Percentiles rank a stretch among this genome's conserved stretches.
phyloP scores from a whole-genome alignment of 2,797 vertebrate species.

The Danio jaintianensis region DNA sequence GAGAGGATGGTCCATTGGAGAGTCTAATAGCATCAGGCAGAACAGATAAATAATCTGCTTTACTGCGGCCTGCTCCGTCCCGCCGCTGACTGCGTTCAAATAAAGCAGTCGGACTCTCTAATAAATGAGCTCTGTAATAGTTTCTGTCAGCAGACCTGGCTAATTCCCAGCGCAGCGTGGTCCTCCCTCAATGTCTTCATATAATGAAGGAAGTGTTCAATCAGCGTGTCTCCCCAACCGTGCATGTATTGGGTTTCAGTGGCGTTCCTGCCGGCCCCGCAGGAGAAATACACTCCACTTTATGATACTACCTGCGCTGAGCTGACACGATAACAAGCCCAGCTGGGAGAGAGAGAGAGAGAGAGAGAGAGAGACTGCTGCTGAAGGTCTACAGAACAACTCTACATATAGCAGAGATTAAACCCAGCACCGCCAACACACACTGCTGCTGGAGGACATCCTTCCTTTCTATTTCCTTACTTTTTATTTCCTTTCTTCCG shows the following conservation, averaged over 20 bases:
- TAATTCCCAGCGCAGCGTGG: constrained; percentile 62
- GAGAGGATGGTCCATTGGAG: constrained; percentile 71
- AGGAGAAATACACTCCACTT: constrained; percentile 56
- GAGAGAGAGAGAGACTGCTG: neutral
- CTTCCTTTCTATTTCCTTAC: no score
- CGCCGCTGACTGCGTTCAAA: constrained; percentile 56
- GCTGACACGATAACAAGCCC: constrained; percentile 66
- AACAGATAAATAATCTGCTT: constrained; percentile 80
- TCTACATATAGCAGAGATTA: no score
- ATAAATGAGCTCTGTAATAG: constrained; percentile 74
- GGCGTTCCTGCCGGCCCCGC: constrained; percentile 48
- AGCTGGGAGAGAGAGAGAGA: constrained; percentile 55
- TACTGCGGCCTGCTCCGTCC: constrained; percentile 68
- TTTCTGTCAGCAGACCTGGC: constrained; percentile 75
- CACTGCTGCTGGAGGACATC: no score
- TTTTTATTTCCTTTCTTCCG: no score
- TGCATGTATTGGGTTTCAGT: constrained; percentile 56
- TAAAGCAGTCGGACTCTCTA: constrained; percentile 67
- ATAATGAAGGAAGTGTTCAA: constrained; percentile 64
- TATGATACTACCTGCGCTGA: constrained; percentile 57
- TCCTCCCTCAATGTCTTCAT: constrained; percentile 51
- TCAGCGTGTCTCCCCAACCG: constrained; percentile 55
- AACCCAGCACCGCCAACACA: no score
- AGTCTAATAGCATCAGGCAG: constrained; percentile 75
- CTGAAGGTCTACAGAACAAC: no score